Evolutionary conservation across 2,113 vertebrate species (phyloP).

Genomic region (Phaethornis superciliosus): DNA sequence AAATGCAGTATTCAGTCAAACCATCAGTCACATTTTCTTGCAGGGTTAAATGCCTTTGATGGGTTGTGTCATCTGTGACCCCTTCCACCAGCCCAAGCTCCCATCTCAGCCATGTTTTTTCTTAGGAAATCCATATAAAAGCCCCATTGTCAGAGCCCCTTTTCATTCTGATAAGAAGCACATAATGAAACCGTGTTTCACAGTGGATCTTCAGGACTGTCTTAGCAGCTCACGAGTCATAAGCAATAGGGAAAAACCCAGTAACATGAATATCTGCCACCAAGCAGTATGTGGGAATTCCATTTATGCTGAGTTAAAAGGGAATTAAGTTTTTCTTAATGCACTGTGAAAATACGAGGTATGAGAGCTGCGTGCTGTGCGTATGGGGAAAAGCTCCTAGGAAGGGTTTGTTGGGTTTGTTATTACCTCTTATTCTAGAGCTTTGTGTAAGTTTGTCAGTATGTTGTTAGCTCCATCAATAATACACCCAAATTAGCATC

Average conservation of each 20-base stretch:
- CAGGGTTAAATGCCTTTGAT: not conserved
- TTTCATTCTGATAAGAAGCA: not conserved
- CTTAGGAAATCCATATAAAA: not conserved
- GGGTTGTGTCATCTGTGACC: not conserved
- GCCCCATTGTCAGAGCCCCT: not conserved
- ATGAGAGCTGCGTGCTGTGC: not conserved
- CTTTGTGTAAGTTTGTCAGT: not conserved
- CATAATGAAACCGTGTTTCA: not conserved
- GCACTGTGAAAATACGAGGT: not conserved
- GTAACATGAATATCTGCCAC: not conserved
- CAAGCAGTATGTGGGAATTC: not conserved
- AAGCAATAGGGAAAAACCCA: not conserved
- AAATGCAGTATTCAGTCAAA: not conserved
- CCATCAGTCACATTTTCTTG: not conserved
- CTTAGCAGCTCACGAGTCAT: not conserved
- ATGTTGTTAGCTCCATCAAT: not conserved
- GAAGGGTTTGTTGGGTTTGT: accelerated
- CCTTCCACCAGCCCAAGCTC: not conserved
- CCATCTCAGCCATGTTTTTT: not conserved
- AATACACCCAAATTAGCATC: not conserved
- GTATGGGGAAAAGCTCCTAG: not conserved
- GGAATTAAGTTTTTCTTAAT: not conserved
- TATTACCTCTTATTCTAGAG: not conserved
- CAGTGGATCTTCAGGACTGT: not conserved
- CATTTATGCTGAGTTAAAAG: not conserved